Evolutionary conservation across 92 coral and sea anemone genomes (phyloP).

Genomic region (Micromussa lordhowensis): DNA sequence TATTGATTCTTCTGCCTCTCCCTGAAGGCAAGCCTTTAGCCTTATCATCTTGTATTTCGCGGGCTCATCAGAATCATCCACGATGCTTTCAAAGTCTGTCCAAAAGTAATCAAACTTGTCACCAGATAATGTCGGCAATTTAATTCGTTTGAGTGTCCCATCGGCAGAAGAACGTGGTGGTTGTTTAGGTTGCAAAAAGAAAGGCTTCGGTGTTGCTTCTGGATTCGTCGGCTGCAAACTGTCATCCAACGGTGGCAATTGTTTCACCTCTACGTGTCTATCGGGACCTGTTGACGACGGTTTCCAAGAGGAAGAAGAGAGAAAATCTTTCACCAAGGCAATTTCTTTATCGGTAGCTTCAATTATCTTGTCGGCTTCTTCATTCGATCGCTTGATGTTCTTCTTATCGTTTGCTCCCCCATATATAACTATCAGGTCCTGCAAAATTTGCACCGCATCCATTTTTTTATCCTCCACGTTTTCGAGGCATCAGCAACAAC

Average conservation of each 20-base stretch:
- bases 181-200: constrained; percentile 45
- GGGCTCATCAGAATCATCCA: constrained; percentile 20
- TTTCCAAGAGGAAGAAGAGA: neutral
- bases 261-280: constrained; percentile 46
- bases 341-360: no score
- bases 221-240: no score
- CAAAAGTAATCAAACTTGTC: constrained; percentile 24
- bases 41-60: constrained; percentile 15
- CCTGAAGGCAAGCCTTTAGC: constrained; percentile 32
- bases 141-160: constrained; percentile 7
- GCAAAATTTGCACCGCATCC: neutral
- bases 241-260: no score
- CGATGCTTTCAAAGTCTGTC: constrained; percentile 30
- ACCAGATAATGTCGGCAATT: constrained; percentile 26
- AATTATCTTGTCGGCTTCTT: no score
- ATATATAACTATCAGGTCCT: no score
- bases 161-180: constrained; percentile 20
- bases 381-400: no score
- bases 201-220: no score
- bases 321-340: no score
- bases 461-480: constrained; percentile 44
- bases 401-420: no score
- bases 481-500: constrained; percentile 63
- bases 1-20: no score
- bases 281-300: constrained; percentile 55